Percentiles rank a stretch among this genome's conserved stretches.
These are phyloP conservation scores for Odontocolon sp. DNA, from an alignment of 2,888 invertebrate species.

Conservation along the genomic window DNA sequence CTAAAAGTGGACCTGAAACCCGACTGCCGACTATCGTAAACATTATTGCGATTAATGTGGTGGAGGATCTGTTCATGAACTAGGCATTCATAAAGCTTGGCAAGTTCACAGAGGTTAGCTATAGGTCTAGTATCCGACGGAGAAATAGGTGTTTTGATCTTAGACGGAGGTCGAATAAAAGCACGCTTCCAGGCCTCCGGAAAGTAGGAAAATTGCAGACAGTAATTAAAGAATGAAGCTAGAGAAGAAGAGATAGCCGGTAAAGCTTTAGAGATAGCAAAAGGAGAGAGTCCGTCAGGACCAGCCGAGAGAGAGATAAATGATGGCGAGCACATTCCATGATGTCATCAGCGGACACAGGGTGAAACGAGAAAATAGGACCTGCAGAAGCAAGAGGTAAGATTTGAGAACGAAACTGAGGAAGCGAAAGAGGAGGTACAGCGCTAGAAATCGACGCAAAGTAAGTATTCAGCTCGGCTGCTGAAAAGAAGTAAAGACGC, in stretches of 20 bases:
- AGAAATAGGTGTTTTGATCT: background rate
- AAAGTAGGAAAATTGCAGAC: background rate
- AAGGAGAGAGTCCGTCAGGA: background rate
- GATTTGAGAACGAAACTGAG: too few relatives aligned
- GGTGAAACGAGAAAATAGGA: too few relatives aligned
- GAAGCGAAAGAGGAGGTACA: background rate
- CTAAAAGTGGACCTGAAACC: too few relatives aligned
- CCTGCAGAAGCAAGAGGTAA: background rate
- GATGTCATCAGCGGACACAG: too few relatives aligned
- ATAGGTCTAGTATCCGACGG: conserved; percentile 1
- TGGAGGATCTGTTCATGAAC: too few relatives aligned
- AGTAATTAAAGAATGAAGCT: background rate
- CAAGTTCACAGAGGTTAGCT: background rate
- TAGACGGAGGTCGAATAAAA: background rate
- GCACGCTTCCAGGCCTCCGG: background rate
- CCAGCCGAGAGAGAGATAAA: background rate
- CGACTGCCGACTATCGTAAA: too few relatives aligned
- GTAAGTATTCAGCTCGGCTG: background rate
- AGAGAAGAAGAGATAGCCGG: background rate
- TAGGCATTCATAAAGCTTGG: too few relatives aligned
- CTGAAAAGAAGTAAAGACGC: background rate
- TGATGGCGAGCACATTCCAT: too few relatives aligned
- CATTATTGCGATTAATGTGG: too few relatives aligned
- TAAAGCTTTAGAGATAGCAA: background rate
- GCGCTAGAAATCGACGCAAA: background rate